A percentile compares a stretch with the other conserved stretches of the same genome.
Evolutionary conservation across 2,888 invertebrate genomes (phyloP).

Genomic region (Subacronicta megacephala): DNA sequence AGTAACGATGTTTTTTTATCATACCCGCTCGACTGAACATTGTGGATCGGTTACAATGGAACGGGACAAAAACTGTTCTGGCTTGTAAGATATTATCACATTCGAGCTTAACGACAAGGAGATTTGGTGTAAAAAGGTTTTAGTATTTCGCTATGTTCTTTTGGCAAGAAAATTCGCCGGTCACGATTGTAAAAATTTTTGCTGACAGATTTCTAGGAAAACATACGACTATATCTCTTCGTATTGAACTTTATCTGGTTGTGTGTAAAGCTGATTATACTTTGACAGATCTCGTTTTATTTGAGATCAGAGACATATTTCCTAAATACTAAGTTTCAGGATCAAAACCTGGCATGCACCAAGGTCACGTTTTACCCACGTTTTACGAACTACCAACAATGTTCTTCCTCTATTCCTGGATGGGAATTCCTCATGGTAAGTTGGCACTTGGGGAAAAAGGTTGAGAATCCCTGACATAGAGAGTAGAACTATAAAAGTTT

Average conservation of each 20-base stretch:
- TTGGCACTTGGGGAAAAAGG: too few species aligned
- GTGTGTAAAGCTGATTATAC: neutral
- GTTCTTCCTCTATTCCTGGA: too few species aligned
- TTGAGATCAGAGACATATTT: too few species aligned
- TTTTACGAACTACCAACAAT: too few species aligned
- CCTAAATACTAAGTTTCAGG: too few species aligned
- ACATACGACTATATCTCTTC: neutral
- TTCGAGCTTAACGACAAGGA: slow-evolving; percentile 34
- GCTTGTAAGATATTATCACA: slow-evolving; percentile 33
- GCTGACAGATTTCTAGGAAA: neutral
- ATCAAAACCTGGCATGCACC: too few species aligned
- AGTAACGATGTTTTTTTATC: slow-evolving; percentile 35
- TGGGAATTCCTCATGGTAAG: too few species aligned
- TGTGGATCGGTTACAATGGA: slow-evolving; percentile 27
- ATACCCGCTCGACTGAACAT: slow-evolving; percentile 42
- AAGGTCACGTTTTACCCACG: too few species aligned
- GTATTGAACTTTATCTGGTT: neutral
- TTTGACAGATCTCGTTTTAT: too few species aligned
- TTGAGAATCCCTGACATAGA: neutral
- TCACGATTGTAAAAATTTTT: neutral
- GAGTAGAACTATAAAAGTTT: slow-evolving; percentile 12
- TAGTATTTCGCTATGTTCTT: slow-evolving; percentile 5
- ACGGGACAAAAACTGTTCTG: slow-evolving; percentile 42
- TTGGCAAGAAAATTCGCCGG: neutral
- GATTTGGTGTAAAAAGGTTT: slow-evolving; percentile 27